These are phyloP conservation scores for Aleiodes leptofemur DNA, from an alignment of 2,888 invertebrate genomes.

Conservation along the genomic window DNA sequence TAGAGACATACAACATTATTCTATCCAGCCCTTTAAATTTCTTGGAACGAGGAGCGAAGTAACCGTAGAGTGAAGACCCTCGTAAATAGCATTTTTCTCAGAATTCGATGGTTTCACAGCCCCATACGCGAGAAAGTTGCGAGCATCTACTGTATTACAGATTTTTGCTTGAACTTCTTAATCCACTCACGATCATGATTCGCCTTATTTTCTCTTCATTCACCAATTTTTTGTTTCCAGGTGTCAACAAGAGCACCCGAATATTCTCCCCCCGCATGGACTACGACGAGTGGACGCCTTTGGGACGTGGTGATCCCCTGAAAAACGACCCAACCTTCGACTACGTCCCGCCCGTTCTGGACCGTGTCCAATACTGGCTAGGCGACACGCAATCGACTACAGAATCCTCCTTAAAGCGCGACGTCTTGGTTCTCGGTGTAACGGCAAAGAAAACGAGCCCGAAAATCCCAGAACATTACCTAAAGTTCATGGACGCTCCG, in stretches of 20 bases:
- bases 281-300: constrained; percentile 90
- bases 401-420: constrained; percentile 81
- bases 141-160: no score
- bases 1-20: no score
- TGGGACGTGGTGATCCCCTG: constrained; percentile 88
- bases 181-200: no score
- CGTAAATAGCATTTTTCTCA: no score
- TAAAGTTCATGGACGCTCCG: constrained; percentile 77
- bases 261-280: constrained; percentile 86
- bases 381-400: constrained; percentile 77
- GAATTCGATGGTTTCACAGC: no score
- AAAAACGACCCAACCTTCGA: constrained; percentile 91
- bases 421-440: constrained; percentile 83
- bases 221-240: constrained; percentile 52
- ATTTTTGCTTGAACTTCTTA: no score
- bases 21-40: no score
- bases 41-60: no score
- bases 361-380: constrained; percentile 88
- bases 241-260: constrained; percentile 59
- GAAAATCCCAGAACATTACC: constrained; percentile 74
- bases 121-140: no score
- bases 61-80: no score
- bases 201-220: no score
- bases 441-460: constrained; percentile 82
- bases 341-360: constrained; percentile 88